Evolutionary conservation across 64 coral and sea anemone species (phyloP).

Genomic region (Dendronephthya gigantea): DNA sequence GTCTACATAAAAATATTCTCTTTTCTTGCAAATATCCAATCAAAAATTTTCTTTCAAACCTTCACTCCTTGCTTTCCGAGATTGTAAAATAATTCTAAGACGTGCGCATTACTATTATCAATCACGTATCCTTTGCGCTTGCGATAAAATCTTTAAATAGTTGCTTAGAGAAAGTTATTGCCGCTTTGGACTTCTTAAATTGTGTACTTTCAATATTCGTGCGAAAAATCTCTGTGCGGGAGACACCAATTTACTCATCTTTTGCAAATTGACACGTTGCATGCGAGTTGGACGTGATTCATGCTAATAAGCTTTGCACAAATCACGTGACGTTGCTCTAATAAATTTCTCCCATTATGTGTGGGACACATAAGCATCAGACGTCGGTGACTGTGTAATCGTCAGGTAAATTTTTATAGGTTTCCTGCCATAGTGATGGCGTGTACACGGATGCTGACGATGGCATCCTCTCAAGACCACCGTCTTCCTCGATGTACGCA

Average conservation of each 20-base stretch:
- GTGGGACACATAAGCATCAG: constrained; percentile 17
- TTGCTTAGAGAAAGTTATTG: neutral
- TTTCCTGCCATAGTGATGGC: neutral
- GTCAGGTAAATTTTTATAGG: neutral
- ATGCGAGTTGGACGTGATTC: neutral
- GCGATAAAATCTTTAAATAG: neutral
- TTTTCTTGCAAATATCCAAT: too few species aligned
- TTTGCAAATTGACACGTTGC: neutral
- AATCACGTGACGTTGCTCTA: neutral
- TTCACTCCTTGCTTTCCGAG: too few species aligned
- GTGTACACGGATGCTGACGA: constrained; percentile 4
- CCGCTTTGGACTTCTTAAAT: neutral
- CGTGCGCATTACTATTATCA: too few species aligned
- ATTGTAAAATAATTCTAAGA: too few species aligned
- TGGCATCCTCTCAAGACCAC: neutral
- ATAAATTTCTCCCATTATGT: neutral
- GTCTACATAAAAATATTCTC: too few species aligned
- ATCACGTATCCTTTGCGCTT: neutral
- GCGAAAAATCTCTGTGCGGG: neutral
- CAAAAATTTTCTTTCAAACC: too few species aligned
- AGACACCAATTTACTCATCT: neutral
- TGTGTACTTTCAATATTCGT: neutral
- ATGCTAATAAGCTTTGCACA: neutral
- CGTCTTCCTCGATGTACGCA: neutral
- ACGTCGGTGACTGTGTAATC: constrained; percentile 19